phyloP scores from a whole-genome alignment of 2,797 vertebrate genomes.

The Tauraco hartlaubi region DNA sequence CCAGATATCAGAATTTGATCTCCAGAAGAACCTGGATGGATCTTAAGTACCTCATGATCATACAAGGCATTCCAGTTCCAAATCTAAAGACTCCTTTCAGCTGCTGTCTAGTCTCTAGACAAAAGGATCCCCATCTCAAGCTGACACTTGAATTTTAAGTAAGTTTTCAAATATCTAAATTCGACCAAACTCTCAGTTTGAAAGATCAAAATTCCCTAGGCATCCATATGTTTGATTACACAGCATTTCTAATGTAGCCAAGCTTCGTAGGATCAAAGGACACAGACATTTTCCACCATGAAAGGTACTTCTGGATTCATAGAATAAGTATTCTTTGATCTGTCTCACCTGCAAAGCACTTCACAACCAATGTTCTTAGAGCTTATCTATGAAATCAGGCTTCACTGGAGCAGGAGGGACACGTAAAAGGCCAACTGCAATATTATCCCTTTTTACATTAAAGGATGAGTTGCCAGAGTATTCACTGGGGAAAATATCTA shows the following conservation, averaged over 20 bases:
- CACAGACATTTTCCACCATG: fast-evolving
- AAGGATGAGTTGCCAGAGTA: not conserved
- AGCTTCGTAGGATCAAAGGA: not conserved
- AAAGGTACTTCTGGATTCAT: not conserved
- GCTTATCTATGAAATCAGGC: not conserved
- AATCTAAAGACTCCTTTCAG: not conserved
- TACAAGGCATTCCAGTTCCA: not conserved
- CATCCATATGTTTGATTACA: not conserved
- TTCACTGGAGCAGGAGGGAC: not conserved
- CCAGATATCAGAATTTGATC: not conserved
- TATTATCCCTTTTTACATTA: not conserved
- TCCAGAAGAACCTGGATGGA: not conserved
- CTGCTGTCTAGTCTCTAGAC: not conserved
- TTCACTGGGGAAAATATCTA: not conserved
- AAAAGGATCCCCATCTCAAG: not conserved
- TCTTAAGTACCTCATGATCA: not conserved
- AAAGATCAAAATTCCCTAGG: not conserved
- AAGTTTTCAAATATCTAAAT: not conserved
- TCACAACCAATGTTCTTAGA: not conserved
- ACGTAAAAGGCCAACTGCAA: not conserved
- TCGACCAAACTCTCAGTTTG: not conserved
- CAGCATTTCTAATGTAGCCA: not conserved
- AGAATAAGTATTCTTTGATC: not conserved
- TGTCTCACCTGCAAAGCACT: not conserved
- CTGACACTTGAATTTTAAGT: not conserved